Conservation (phyloP, 2,797 vertebrate genomes). For the Florisuga fusca region DNA sequence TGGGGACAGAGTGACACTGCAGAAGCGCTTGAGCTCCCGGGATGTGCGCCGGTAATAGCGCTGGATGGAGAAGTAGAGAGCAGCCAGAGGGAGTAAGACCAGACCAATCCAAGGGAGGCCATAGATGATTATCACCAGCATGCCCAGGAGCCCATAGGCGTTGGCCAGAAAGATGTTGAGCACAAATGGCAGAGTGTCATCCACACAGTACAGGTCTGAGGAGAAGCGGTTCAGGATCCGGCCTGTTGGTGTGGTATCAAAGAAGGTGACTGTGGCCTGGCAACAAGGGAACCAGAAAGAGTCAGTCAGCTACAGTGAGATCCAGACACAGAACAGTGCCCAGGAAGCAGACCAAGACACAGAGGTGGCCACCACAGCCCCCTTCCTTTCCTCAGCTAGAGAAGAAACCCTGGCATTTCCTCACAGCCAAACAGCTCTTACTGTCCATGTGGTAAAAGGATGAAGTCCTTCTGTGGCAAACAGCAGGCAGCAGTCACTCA, state of each 20-base stretch:
- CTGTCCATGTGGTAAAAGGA: not conserved
- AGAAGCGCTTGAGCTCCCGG: conserved; percentile 92
- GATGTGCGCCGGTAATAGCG: conserved; percentile 89
- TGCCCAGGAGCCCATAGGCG: conserved; percentile 85
- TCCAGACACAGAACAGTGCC: not conserved
- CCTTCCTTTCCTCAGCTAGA: not conserved
- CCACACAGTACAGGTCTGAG: conserved; percentile 90
- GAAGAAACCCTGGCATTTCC: not conserved
- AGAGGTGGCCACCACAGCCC: not conserved
- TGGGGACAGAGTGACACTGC: conserved; percentile 92
- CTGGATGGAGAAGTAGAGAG: conserved; percentile 88
- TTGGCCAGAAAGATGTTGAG: conserved; percentile 94
- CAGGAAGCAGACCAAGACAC: not conserved
- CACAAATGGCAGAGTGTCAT: conserved; percentile 92
- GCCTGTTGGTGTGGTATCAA: conserved; percentile 90
- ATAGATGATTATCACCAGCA: conserved; percentile 88
- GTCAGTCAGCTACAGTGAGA: not conserved
- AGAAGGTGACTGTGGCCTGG: conserved; percentile 91
- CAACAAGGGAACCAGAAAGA: not conserved
- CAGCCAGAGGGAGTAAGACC: conserved; percentile 84
- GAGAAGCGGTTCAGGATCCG: conserved; percentile 95
- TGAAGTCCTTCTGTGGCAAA: not conserved
- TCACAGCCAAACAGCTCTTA: not conserved
- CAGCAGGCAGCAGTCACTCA: not conserved
- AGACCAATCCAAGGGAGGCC: conserved; percentile 91